Conservation (phyloP, 2,797 vertebrate genomes). For the Tragopan temminckii region DNA sequence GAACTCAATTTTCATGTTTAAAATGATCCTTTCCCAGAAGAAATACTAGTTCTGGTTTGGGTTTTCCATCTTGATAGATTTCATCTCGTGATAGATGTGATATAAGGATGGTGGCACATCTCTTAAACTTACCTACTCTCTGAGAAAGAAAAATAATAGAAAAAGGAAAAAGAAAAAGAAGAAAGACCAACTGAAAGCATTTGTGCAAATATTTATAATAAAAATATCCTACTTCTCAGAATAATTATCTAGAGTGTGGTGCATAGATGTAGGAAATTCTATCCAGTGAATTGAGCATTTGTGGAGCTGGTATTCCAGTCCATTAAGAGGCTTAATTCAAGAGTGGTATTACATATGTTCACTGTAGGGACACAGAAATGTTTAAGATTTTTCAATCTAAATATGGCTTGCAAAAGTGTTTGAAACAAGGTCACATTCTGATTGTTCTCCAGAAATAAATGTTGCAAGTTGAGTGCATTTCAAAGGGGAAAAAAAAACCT, state of each 20-base stretch:
- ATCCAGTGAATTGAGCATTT: neutral
- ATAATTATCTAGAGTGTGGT: neutral
- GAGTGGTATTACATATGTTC: neutral
- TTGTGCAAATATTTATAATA: neutral
- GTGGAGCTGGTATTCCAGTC: neutral
- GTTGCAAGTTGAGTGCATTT: neutral
- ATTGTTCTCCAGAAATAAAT: neutral
- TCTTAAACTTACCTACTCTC: neutral
- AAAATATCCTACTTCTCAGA: neutral
- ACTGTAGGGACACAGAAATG: neutral
- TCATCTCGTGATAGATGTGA: neutral
- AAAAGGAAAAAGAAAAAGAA: too few species aligned
- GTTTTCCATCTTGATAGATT: neutral
- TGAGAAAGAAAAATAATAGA: neutral
- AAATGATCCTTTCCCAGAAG: neutral
- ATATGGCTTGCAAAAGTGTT: neutral
- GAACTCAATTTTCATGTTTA: neutral
- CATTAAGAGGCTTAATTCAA: neutral
- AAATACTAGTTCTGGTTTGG: neutral
- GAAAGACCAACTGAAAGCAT: neutral
- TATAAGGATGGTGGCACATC: neutral
- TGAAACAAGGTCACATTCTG: neutral
- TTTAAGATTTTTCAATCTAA: neutral
- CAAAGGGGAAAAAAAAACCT: neutral
- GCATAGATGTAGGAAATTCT: neutral